These are phyloP conservation scores for Drosophila lacteicornis DNA, from an alignment of 1,140 invertebrate species.

Conservation along the genomic window DNA sequence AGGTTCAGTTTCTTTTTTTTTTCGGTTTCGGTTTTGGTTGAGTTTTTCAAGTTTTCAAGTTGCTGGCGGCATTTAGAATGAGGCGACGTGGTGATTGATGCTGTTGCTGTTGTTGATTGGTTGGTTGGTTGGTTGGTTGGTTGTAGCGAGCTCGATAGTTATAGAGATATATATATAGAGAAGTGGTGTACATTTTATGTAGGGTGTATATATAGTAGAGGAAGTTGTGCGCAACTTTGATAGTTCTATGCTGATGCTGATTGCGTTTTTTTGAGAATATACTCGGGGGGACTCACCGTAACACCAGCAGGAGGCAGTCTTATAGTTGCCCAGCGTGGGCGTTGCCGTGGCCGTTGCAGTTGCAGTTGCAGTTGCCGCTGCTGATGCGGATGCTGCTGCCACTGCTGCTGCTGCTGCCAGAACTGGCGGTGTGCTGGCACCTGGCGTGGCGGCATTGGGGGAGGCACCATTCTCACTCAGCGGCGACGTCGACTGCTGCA, in stretches of 20 bases:
- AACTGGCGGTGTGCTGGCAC: conserved; percentile 50
- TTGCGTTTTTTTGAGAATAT: conserved; percentile 58
- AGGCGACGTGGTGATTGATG: conserved; percentile 73
- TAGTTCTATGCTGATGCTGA: conserved; percentile 70
- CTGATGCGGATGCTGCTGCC: conserved; percentile 20
- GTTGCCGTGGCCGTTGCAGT: conserved; percentile 23
- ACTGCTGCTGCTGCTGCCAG: conserved; percentile 22
- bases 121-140: conserved; percentile 69
- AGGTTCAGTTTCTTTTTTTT: conserved; percentile 23
- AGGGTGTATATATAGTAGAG: conserved; percentile 51
- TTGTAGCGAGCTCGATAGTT: conserved; percentile 72
- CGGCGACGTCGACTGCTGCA: conserved; percentile 47
- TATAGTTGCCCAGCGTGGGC: conserved; percentile 56
- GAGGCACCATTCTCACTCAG: conserved; percentile 62
- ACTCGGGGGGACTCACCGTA: conserved; percentile 80
- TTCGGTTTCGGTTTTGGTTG: conserved; percentile 7
- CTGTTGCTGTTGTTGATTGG: conserved; percentile 61
- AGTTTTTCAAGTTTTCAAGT: conserved; percentile 18
- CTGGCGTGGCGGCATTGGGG: conserved; percentile 41
- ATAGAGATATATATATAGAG: conserved; percentile 40
- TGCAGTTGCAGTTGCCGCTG: conserved; percentile 29
- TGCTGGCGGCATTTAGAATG: conserved; percentile 59
- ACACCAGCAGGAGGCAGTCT: conserved; percentile 84
- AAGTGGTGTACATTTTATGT: conserved; percentile 61
- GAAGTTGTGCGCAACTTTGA: conserved; percentile 77